Evolutionary conservation across 2,113 vertebrate genomes (phyloP).

Genomic region (Leucosticte australis): DNA sequence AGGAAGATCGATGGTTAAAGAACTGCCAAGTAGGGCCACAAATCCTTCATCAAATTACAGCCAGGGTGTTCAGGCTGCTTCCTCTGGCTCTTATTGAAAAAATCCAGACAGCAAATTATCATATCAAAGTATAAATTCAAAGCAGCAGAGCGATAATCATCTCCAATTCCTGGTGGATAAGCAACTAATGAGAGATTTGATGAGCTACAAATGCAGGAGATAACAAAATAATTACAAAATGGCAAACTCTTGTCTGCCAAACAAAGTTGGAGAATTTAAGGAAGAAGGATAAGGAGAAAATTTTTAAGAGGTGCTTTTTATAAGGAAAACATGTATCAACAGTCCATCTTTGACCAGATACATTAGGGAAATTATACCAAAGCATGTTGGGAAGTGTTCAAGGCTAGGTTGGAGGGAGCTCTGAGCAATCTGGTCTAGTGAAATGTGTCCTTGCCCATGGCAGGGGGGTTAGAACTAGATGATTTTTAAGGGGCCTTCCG

Average conservation of each 20-base stretch:
- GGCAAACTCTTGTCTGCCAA: not conserved
- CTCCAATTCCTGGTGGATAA: not conserved
- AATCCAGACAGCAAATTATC: constrained; percentile 51
- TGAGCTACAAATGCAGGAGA: not conserved
- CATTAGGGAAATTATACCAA: not conserved
- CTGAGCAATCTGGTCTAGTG: not conserved
- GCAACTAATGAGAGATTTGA: constrained; percentile 2
- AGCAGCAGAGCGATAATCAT: not conserved
- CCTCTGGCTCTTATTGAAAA: constrained; percentile 3
- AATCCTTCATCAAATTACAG: constrained; percentile 23
- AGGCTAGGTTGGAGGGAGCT: not conserved
- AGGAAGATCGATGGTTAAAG: not conserved
- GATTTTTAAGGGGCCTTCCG: not conserved
- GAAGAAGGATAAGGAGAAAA: not conserved
- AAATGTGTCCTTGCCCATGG: not conserved
- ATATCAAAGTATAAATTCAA: constrained; percentile 51
- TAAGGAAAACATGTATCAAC: not conserved
- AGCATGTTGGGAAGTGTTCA: not conserved
- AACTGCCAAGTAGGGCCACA: not conserved
- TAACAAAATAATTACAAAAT: constrained; percentile 34
- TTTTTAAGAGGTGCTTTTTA: not conserved
- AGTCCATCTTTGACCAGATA: not conserved
- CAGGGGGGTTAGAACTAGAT: not conserved
- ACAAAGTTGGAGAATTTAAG: not conserved
- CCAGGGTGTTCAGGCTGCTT: not conserved